Evolutionary conservation across 2,888 invertebrate genomes (phyloP), one percentile per base, ranked within the genome.

Genomic region (Heliconius erato): DNA sequence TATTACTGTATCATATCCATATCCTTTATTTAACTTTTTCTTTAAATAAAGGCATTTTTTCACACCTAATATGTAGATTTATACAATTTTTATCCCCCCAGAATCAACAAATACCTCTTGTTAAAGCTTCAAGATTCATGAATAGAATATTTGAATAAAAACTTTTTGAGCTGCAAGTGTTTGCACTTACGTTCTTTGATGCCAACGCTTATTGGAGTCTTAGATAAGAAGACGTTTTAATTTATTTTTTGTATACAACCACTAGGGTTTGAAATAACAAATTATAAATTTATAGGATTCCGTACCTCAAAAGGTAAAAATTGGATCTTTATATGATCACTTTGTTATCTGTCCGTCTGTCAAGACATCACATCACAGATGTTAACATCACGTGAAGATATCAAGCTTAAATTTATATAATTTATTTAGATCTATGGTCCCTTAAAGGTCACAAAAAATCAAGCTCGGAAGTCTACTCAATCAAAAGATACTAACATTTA

Each of bases 81-180:
- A 76, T 4, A 63, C n/a, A 76, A n/a, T 23, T 4, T n/a, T 23
- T 76, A 76, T 76, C 32, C n/a, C 59, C 12, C n/a, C 59, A 59
- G 59, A n/a, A 35, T 63, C 59, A 35, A 59, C 59, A 9, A 59
- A 59, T 23, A 59, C 59, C 9, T 23, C 59, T 59, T 59, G 74
- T 76, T 14, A 76, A 74, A 63, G 59, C 74, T 59, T 74, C 12
- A 59, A 59, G 12, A 74, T n/a, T 35, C 74, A 74, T 76, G 35
- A 76, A 76, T 76, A 63, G 59, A 76, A 63, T 35, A 76, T 76
- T 59, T 76, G n/a, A 76, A 76, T 76, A 76, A 76, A 59, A 59
- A 49, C 6, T n/a, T 49, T 69, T 44, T 79, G 49, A 79, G 28
- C 28, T 69, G 69, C 79, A 79, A 79, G 32, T 79, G 32, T 79